Conservation (phyloP, 2,113 vertebrate genomes). For the Antigone vipio region DNA sequence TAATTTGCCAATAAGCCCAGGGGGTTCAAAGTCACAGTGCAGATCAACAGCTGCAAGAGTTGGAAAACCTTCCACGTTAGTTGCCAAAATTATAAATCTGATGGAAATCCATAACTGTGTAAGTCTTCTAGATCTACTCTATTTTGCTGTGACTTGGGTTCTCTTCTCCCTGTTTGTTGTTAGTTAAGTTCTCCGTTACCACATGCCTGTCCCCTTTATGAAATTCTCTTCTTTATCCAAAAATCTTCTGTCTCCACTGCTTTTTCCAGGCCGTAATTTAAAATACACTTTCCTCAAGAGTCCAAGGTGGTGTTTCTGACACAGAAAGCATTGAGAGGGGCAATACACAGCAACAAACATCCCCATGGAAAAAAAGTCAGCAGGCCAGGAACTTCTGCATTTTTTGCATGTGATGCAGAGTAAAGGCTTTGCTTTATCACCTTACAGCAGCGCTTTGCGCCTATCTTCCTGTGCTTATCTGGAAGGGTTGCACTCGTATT, state of each 20-base stretch:
- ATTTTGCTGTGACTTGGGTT: background rate
- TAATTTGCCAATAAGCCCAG: background rate
- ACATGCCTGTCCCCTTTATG: background rate
- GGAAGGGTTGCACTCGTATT: background rate
- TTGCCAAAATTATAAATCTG: background rate
- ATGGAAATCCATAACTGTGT: background rate
- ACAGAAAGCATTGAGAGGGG: background rate
- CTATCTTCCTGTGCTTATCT: background rate
- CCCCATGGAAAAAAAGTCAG: background rate
- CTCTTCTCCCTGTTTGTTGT: background rate
- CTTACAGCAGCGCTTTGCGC: background rate
- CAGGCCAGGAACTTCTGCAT: background rate
- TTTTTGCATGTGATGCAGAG: background rate
- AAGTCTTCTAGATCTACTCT: background rate
- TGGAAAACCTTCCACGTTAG: background rate
- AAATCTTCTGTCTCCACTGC: background rate
- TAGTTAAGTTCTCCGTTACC: background rate
- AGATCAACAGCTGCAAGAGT: background rate
- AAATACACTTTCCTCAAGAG: background rate
- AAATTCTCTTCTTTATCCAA: background rate
- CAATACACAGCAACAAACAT: background rate
- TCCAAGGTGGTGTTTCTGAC: background rate
- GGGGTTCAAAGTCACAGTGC: background rate
- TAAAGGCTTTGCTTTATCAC: background rate
- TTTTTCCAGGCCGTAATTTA: background rate